These are phyloP conservation scores for Listronotus bonariensis DNA, from an alignment of 1,140 invertebrate species.

Conservation along the genomic window DNA sequence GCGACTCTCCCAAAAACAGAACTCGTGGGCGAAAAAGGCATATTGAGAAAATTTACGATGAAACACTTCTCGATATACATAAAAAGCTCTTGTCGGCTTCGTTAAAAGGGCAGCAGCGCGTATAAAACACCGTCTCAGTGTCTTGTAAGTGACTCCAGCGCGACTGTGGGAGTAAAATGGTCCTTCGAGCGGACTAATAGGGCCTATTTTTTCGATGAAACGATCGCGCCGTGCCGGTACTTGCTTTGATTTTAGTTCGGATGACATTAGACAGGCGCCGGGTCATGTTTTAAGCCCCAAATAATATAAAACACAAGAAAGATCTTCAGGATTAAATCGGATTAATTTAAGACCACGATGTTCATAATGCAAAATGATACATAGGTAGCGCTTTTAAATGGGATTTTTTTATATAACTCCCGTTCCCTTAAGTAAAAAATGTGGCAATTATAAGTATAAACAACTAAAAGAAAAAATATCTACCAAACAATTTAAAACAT, in stretches of 20 bases:
- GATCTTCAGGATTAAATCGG: no score
- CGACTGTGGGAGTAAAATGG: slow-evolving; percentile 34
- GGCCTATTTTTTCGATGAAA: slow-evolving; percentile 20
- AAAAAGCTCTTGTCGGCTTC: slow-evolving; percentile 29
- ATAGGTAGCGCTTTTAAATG: no score
- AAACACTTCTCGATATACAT: slow-evolving; percentile 21
- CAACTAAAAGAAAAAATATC: no score
- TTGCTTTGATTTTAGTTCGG: slow-evolving; percentile 33
- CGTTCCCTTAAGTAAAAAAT: no score
- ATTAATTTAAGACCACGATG: no score
- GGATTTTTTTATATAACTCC: no score
- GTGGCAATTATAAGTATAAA: no score
- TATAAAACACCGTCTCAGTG: slow-evolving; percentile 32
- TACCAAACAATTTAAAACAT: no score
- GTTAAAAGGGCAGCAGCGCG: slow-evolving; percentile 29
- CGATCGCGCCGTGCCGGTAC: slow-evolving; percentile 18
- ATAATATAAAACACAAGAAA: neutral
- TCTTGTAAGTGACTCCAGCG: slow-evolving; percentile 14
- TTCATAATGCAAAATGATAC: no score
- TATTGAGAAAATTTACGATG: slow-evolving; percentile 29
- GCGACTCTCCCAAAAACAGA: no score
- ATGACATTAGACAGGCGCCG: slow-evolving; percentile 41
- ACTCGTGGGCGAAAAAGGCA: slow-evolving; percentile 22
- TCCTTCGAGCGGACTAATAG: slow-evolving; percentile 29
- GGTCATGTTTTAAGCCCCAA: neutral